phyloP scores from a whole-genome alignment of 2,888 invertebrate species.

The Idaea biselata region DNA sequence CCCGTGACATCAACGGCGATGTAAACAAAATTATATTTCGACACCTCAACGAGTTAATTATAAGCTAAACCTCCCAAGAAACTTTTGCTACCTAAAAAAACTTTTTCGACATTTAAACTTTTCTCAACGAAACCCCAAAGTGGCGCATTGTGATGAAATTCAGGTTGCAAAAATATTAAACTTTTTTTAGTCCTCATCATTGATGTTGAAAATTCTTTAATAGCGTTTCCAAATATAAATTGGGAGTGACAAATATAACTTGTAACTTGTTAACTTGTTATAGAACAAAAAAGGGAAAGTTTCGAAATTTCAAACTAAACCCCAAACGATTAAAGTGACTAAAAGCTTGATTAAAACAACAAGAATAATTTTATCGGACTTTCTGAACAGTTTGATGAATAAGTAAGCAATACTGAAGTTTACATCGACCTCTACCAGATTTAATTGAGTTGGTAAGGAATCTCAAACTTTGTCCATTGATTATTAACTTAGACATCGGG shows the following conservation, averaged over 20 bases:
- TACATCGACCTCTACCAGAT: constrained; percentile 39
- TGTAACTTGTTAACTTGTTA: background rate
- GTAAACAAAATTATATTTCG: too few relatives aligned
- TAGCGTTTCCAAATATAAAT: background rate
- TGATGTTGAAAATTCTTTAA: background rate
- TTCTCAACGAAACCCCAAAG: constrained; percentile 3
- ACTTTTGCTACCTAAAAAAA: constrained; percentile 10
- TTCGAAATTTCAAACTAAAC: background rate
- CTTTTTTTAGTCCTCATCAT: background rate
- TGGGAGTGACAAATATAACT: background rate
- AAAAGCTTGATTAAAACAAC: constrained; percentile 38
- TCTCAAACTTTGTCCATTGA: constrained; percentile 47
- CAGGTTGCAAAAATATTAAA: constrained; percentile 12
- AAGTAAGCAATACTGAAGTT: constrained; percentile 47
- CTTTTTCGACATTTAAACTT: background rate
- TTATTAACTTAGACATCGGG: constrained; percentile 40
- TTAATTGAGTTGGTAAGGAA: constrained; percentile 49
- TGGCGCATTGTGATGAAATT: constrained; percentile 13
- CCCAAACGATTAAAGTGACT: constrained; percentile 22
- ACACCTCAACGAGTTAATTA: background rate
- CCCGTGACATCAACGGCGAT: too few relatives aligned
- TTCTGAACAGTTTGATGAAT: constrained; percentile 42
- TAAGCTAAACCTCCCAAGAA: constrained; percentile 3
- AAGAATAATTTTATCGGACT: constrained; percentile 40
- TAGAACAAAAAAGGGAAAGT: background rate